A percentile compares a stretch with the other conserved stretches of the same genome.
phyloP scores from a whole-genome alignment of 2,797 vertebrate species.

The Rhinatrema bivittatum region DNA sequence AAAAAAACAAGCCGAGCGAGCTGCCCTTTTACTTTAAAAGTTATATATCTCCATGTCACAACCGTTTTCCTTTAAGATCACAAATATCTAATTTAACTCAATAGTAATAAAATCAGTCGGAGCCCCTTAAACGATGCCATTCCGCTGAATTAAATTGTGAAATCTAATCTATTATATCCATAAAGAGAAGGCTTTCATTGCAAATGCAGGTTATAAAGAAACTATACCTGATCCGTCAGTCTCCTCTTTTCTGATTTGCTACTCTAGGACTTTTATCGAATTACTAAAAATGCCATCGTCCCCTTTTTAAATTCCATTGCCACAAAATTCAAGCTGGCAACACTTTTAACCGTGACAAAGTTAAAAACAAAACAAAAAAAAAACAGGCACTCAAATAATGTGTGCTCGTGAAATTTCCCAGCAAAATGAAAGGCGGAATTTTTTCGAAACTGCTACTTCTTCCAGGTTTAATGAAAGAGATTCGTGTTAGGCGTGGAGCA shows the following conservation, averaged over 20 bases:
- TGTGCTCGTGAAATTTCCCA: too few relatives aligned
- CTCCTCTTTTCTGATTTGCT: conserved; percentile 23
- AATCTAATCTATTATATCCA: conserved; percentile 49
- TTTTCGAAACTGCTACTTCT: too few relatives aligned
- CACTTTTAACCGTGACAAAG: too few relatives aligned
- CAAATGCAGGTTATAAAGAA: conserved; percentile 44
- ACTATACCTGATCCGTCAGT: conserved; percentile 29
- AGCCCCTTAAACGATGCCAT: conserved; percentile 42
- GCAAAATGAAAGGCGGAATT: too few relatives aligned
- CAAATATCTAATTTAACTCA: conserved; percentile 54
- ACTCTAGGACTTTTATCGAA: conserved; percentile 39
- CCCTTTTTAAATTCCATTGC: conserved; percentile 13
- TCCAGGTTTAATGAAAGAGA: too few relatives aligned
- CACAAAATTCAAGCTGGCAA: conserved; percentile 33
- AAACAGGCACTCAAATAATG: too few relatives aligned
- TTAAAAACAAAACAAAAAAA: too few relatives aligned
- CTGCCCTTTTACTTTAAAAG: conserved; percentile 32
- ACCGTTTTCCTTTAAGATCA: conserved; percentile 45
- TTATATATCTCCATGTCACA: conserved; percentile 46
- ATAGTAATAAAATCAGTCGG: conserved; percentile 49
- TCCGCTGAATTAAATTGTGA: conserved; percentile 49
- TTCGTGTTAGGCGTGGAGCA: too few relatives aligned
- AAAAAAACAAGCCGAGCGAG: conserved; percentile 4
- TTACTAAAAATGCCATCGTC: conserved; percentile 29
- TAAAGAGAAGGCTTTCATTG: conserved; percentile 47